Evolutionary conservation across 2,113 vertebrate species (phyloP).

Genomic region (Arvicanthis niloticus): DNA sequence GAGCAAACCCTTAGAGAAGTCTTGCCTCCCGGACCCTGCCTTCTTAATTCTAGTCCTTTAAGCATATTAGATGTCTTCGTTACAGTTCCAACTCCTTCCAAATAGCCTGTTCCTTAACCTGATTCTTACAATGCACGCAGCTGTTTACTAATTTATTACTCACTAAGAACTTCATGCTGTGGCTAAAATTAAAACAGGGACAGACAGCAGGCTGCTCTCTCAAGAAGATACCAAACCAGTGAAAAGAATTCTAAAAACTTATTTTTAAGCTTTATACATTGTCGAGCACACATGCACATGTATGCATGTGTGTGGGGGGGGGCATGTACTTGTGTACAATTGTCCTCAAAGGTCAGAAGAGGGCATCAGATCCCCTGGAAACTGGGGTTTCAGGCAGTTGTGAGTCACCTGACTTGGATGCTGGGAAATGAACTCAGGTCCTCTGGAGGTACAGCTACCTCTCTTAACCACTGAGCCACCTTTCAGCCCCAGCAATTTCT

Average conservation of each 20-base stretch:
- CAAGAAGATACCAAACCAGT: background rate
- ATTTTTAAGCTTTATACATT: background rate
- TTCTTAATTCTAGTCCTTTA: background rate
- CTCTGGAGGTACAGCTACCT: background rate
- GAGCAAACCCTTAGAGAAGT: background rate
- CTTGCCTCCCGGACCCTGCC: background rate
- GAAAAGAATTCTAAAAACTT: background rate
- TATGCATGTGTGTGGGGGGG: accelerated
- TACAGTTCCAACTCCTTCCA: background rate
- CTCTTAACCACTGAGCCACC: background rate
- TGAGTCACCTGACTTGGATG: background rate
- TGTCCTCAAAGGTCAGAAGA: no score
- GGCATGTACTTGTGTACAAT: background rate
- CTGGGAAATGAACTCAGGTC: background rate
- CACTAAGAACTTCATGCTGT: background rate
- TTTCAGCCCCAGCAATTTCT: background rate
- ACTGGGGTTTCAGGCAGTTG: background rate
- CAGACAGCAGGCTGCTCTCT: background rate
- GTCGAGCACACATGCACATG: background rate
- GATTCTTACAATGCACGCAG: background rate
- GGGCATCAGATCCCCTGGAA: background rate
- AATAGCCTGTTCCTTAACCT: background rate
- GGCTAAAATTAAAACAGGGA: conserved; percentile 24
- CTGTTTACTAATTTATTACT: background rate
- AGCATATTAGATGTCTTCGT: background rate